These are phyloP conservation scores for Amblyjoppa proteus DNA, from an alignment of 2,888 invertebrate genomes.

Conservation along the genomic window DNA sequence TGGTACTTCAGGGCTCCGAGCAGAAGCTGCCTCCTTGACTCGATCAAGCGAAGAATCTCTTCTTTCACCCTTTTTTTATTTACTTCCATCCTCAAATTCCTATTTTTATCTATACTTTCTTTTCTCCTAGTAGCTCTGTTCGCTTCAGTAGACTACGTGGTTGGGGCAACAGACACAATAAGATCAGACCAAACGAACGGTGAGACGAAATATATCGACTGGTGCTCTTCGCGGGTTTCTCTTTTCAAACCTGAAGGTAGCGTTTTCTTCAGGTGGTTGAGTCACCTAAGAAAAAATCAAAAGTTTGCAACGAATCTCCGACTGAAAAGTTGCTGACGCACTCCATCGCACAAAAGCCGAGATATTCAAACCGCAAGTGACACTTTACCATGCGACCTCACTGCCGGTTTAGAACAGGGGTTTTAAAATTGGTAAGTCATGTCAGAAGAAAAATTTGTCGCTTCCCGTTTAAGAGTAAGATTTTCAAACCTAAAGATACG, in stretches of 20 bases:
- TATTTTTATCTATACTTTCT: constrained; percentile 1
- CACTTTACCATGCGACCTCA: too few species aligned
- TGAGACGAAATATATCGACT: neutral
- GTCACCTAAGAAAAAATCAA: too few species aligned
- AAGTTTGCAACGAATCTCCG: too few species aligned
- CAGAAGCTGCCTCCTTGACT: constrained; percentile 19
- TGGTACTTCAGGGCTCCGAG: neutral
- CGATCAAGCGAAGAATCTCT: neutral
- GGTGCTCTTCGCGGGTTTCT: neutral
- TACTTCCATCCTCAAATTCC: constrained; percentile 10
- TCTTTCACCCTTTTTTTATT: constrained; percentile 8
- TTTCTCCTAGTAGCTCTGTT: neutral
- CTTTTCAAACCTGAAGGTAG: neutral
- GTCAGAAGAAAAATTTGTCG: too few species aligned
- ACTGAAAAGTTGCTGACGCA: too few species aligned
- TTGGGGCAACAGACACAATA: neutral
- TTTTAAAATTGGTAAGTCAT: too few species aligned
- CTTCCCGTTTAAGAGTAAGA: too few species aligned
- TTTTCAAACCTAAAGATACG: too few species aligned
- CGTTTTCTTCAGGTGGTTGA: too few species aligned
- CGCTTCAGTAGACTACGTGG: neutral
- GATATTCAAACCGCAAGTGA: too few species aligned
- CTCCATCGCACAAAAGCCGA: too few species aligned
- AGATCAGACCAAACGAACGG: neutral
- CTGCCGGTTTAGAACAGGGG: too few species aligned